Conservation (phyloP, 2,888 invertebrate genomes). For the Lepidochrysops patricia region DNA sequence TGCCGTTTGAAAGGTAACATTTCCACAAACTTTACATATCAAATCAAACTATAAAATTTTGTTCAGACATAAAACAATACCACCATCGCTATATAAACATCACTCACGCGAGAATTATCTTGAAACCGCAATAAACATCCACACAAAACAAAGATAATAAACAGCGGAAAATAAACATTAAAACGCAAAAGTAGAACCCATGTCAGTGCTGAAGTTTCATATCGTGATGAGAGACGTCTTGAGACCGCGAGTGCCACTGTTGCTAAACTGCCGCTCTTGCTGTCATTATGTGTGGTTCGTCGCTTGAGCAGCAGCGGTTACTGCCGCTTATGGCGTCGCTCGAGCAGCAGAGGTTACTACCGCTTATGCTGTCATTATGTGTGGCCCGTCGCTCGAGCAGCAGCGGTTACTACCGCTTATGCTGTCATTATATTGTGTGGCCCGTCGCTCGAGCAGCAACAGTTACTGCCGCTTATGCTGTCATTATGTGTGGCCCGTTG, state of each 20-base stretch:
- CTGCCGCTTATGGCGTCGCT: no score
- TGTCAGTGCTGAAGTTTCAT: neutral
- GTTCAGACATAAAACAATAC: neutral
- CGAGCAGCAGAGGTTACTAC: no score
- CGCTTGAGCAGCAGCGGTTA: neutral
- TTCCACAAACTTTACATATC: neutral
- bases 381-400: no score
- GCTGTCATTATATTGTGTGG: no score
- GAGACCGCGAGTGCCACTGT: neutral
- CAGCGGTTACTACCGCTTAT: no score
- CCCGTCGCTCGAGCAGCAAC: no score
- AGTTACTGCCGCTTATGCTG: neutral
- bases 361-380: neutral
- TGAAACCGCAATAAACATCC: neutral
- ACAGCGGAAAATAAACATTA: conserved; percentile 3
- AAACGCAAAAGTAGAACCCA: neutral
- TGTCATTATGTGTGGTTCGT: conserved; percentile 5
- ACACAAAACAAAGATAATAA: conserved; percentile 4
- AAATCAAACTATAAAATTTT: neutral
- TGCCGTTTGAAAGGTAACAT: neutral
- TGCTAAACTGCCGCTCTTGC: neutral
- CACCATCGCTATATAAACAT: neutral
- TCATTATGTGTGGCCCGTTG: conserved; percentile 7
- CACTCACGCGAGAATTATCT: neutral
- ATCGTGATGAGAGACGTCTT: neutral